Evolutionary conservation across 2,113 vertebrate species (phyloP).

Genomic region (Amia ocellicauda): DNA sequence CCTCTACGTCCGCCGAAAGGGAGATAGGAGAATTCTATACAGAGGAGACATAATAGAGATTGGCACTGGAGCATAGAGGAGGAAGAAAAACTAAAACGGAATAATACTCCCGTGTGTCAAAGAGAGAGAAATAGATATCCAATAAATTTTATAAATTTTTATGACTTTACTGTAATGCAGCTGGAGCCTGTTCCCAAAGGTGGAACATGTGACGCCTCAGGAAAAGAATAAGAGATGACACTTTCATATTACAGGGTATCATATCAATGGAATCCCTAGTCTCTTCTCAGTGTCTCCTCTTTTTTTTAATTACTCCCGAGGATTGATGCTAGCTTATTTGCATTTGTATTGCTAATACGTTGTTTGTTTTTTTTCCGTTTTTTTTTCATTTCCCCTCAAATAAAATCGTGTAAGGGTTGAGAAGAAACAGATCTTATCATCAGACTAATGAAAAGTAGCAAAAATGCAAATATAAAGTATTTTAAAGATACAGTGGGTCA

Average conservation of each 20-base stretch:
- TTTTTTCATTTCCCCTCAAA: not conserved
- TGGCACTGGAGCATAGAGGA: conserved; percentile 3
- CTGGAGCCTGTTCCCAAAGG: conserved; percentile 45
- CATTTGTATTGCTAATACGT: conserved; percentile 45
- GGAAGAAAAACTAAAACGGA: not conserved
- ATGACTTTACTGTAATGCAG: conserved; percentile 49
- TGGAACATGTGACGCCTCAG: conserved; percentile 44
- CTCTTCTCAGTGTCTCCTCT: conserved; percentile 36
- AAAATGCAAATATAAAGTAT: too few relatives aligned
- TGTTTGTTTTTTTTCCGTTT: conserved; percentile 13
- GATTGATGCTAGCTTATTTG: conserved; percentile 51
- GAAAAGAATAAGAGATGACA: conserved; percentile 41
- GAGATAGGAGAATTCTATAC: not conserved
- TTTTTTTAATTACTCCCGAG: conserved; percentile 46
- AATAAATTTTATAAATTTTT: conserved; percentile 49
- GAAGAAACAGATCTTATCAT: not conserved
- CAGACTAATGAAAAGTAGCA: not conserved
- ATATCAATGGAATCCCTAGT: conserved; percentile 48
- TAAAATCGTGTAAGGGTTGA: too few relatives aligned
- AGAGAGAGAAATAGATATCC: not conserved
- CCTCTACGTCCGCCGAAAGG: not conserved
- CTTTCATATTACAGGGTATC: conserved; percentile 49
- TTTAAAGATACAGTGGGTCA: too few relatives aligned
- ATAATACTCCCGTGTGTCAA: not conserved
- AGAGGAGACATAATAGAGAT: not conserved